These are phyloP conservation scores for Norana najaformis DNA, from an alignment of 2,888 invertebrate species.

Conservation along the genomic window DNA sequence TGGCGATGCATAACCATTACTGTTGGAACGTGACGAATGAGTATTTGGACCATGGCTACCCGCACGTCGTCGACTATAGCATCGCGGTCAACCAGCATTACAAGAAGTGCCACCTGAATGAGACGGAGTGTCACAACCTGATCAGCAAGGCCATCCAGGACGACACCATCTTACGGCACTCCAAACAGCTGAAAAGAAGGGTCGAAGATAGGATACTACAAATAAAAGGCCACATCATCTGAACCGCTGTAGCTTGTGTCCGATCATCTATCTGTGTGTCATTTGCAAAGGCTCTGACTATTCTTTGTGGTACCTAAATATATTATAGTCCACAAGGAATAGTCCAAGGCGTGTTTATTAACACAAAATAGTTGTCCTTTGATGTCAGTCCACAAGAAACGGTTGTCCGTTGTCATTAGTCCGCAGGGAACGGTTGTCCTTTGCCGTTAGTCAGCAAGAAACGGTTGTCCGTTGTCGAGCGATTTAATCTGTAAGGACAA, in stretches of 20 bases:
- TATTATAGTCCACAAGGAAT: no score
- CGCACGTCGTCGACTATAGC: constrained; percentile 17
- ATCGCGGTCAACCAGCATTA: constrained; percentile 36
- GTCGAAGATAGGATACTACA: background rate
- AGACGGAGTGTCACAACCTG: constrained; percentile 22
- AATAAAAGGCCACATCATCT: constrained; percentile 14
- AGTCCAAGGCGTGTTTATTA: no score
- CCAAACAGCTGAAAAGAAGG: background rate
- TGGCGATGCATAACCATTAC: constrained; percentile 38
- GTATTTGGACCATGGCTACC: background rate
- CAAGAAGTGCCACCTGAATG: constrained; percentile 40
- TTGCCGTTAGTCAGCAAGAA: background rate
- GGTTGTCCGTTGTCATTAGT: background rate
- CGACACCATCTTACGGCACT: constrained; percentile 22
- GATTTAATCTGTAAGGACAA: background rate
- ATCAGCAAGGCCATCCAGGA: background rate
- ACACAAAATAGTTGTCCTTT: no score
- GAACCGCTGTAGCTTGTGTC: background rate
- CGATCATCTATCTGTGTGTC: no score
- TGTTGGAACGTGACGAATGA: constrained; percentile 32
- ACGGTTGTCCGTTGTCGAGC: background rate
- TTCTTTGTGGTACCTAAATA: no score
- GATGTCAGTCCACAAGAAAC: background rate
- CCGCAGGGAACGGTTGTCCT: background rate
- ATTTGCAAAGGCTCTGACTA: no score